A percentile compares a stretch with the other conserved stretches of the same genome.
Conservation (phyloP, 2,888 invertebrate genomes). For the Podotricha telesiphe region DNA sequence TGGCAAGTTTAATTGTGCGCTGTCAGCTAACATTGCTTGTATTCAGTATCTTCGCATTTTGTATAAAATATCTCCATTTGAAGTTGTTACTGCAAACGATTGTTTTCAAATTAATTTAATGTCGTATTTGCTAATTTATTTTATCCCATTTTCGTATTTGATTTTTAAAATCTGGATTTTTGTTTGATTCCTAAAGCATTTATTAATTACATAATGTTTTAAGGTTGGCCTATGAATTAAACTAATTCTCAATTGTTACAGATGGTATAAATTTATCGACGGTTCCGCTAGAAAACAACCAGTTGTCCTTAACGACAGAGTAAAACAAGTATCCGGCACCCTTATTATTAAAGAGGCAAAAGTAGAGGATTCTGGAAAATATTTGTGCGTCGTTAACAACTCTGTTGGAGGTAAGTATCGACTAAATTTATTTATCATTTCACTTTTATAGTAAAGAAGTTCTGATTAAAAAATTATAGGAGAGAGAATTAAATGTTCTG, state of each 20-base stretch:
- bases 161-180: background rate
- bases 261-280: slow-evolving; percentile 97
- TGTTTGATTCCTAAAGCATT: background rate
- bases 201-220: slow-evolving; percentile 2
- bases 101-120: no score
- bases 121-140: background rate
- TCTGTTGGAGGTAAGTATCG: slow-evolving; percentile 89
- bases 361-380: slow-evolving; percentile 96
- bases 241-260: slow-evolving; percentile 85
- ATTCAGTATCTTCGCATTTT: slow-evolving; percentile 21
- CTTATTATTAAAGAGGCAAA: slow-evolving; percentile 95
- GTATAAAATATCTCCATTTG: background rate
- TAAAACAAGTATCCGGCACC: slow-evolving; percentile 96
- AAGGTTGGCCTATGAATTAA: slow-evolving; percentile 49
- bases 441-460: no score
- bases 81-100: background rate
- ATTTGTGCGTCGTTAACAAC: slow-evolving; percentile 96
- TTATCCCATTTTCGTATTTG: background rate
- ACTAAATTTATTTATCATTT: no score
- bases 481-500: background rate
- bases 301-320: slow-evolving; percentile 94
- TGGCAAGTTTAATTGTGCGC: slow-evolving; percentile 24
- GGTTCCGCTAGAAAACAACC: slow-evolving; percentile 93
- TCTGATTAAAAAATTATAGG: no score
- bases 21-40: slow-evolving; percentile 35